phyloP scores from a whole-genome alignment of 2,113 vertebrate genomes.

The Gasterosteus nipponicus region DNA sequence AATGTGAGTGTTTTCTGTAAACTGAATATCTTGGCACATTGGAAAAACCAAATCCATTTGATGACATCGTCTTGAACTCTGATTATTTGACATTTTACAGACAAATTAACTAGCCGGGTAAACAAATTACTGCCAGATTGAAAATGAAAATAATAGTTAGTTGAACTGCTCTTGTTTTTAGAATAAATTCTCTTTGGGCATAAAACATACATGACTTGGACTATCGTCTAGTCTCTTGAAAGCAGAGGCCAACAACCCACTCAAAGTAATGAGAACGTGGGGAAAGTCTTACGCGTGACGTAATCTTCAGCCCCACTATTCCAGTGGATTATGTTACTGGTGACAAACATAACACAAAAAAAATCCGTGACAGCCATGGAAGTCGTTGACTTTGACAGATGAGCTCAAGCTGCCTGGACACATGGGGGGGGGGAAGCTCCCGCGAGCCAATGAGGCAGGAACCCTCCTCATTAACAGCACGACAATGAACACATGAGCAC shows the following conservation, averaged over 20 bases:
- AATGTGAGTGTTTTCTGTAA: neutral
- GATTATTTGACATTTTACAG: too few species aligned
- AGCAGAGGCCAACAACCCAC: slow-evolving; percentile 3
- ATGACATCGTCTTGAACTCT: neutral
- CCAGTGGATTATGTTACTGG: slow-evolving; percentile 13
- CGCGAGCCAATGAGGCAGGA: slow-evolving; percentile 12
- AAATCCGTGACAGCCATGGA: slow-evolving; percentile 3
- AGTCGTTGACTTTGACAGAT: slow-evolving; percentile 18
- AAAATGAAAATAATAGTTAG: too few species aligned
- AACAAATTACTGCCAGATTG: too few species aligned
- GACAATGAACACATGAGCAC: neutral
- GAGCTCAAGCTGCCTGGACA: neutral
- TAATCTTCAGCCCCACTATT: neutral
- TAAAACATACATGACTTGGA: neutral
- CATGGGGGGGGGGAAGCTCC: neutral
- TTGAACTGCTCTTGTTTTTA: too few species aligned
- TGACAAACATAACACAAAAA: neutral
- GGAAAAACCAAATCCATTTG: neutral
- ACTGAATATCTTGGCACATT: neutral
- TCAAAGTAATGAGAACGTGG: slow-evolving; percentile 22
- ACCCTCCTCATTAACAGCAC: slow-evolving; percentile 11
- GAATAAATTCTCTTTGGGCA: neutral
- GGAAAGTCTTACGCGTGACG: neutral
- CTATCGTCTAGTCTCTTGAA: slow-evolving; percentile 16
- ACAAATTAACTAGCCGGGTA: too few species aligned